These are phyloP conservation scores for Proteles cristata DNA, from an alignment of 2,113 vertebrate species.

Conservation along the genomic window DNA sequence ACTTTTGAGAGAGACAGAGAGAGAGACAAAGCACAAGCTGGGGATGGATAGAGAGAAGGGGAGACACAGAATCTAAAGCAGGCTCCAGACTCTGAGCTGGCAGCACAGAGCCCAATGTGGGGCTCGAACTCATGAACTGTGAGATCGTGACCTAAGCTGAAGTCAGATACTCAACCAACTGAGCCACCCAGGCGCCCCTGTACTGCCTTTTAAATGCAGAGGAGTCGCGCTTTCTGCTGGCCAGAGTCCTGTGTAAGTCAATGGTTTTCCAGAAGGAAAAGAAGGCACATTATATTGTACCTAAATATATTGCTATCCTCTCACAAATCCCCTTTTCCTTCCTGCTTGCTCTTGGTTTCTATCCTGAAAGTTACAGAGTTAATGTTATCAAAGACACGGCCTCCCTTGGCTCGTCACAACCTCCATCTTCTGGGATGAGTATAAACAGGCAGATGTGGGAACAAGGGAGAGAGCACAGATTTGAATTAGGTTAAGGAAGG, in stretches of 20 bases:
- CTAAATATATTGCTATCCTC: background rate
- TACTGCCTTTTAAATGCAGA: constrained; percentile 6
- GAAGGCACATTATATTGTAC: too few species aligned
- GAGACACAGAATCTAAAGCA: too few species aligned
- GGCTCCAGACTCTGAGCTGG: too few species aligned
- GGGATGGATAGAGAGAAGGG: too few species aligned
- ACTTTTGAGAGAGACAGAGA: too few species aligned
- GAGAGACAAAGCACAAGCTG: too few species aligned
- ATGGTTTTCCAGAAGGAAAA: background rate
- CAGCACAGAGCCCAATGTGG: too few species aligned
- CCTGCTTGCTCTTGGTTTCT: background rate
- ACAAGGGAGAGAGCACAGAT: background rate
- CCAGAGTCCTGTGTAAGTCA: background rate
- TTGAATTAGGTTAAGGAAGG: background rate
- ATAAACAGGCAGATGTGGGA: background rate
- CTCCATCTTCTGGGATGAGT: background rate
- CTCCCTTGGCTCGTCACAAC: background rate
- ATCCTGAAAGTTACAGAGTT: background rate
- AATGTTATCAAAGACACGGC: background rate
- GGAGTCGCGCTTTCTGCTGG: background rate
- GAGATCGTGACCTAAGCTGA: too few species aligned
- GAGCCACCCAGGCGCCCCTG: too few species aligned
- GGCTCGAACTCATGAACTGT: too few species aligned
- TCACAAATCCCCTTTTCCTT: background rate
- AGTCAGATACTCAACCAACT: too few species aligned